These are phyloP conservation scores for Geotrypetes seraphini DNA, from an alignment of 2,797 vertebrate species.

Conservation along the genomic window DNA sequence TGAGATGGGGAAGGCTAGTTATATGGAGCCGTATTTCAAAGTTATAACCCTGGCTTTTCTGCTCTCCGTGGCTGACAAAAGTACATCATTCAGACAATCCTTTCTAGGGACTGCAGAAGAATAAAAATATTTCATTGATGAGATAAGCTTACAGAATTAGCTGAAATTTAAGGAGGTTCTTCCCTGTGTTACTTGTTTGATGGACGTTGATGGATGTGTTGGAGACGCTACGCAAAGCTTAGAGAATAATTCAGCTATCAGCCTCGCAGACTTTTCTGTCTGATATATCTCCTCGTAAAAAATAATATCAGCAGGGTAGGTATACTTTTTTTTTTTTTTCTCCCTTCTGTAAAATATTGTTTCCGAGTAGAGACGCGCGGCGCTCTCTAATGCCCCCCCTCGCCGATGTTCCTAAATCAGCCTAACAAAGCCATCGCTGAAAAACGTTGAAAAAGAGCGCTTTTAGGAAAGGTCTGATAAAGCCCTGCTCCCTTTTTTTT, in stretches of 20 bases:
- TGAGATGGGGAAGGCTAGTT: constrained; percentile 43
- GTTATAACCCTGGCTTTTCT: no score
- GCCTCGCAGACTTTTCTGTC: constrained; percentile 22
- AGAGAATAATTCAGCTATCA: constrained; percentile 16
- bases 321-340: constrained; percentile 29
- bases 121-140: constrained; percentile 8
- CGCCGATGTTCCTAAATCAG: constrained; percentile 23
- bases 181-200: constrained; percentile 17
- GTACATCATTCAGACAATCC: background rate
- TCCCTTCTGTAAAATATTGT: constrained; percentile 19
- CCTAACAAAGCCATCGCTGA: no score
- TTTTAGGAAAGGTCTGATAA: no score
- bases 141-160: constrained; percentile 13
- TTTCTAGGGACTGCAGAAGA: background rate
- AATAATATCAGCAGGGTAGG: constrained; percentile 29
- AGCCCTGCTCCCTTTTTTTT: no score
- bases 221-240: constrained; percentile 20
- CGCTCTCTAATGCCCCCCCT: constrained; percentile 28
- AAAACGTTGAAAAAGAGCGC: no score
- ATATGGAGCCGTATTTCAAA: constrained; percentile 34
- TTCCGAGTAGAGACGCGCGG: constrained; percentile 29
- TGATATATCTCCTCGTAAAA: constrained; percentile 23
- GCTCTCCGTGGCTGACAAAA: no score
- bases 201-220: constrained; percentile 14
- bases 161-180: constrained; percentile 17